Conservation (phyloP, 2,113 vertebrate genomes). For the Salvator merianae region DNA sequence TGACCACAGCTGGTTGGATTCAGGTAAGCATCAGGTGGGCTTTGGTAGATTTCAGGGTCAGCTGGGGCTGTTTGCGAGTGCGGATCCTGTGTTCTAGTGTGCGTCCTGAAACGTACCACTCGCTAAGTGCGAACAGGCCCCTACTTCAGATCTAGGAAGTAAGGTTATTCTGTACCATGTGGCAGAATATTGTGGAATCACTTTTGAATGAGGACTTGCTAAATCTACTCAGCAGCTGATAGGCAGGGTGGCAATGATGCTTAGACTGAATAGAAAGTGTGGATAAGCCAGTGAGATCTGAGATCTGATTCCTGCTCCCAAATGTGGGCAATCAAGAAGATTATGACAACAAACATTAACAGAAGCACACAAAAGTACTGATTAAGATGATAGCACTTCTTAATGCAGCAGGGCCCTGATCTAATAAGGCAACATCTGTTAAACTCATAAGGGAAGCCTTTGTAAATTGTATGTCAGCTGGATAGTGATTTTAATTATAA, state of each 20-base stretch:
- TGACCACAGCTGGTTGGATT: too few species aligned
- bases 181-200: background rate
- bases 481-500: constrained; percentile 66
- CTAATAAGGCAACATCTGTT: constrained; percentile 68
- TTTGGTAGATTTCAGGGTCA: too few species aligned
- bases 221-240: too few species aligned
- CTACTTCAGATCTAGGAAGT: too few species aligned
- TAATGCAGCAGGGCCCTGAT: constrained; percentile 47
- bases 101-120: too few species aligned
- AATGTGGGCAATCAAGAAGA: constrained; percentile 36
- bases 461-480: constrained; percentile 65
- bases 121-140: too few species aligned
- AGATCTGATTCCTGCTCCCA: constrained; percentile 33
- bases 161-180: background rate
- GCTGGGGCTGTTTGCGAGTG: too few species aligned
- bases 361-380: constrained; percentile 42
- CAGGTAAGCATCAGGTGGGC: too few species aligned
- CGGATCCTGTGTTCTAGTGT: too few species aligned
- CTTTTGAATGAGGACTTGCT: background rate
- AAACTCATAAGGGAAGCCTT: constrained; percentile 62
- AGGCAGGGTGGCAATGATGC: too few species aligned
- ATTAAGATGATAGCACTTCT: constrained; percentile 60
- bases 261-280: background rate
- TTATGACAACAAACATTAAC: constrained; percentile 40
- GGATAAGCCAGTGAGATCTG: background rate